Evolutionary conservation across 2,113 vertebrate species (phyloP).

Genomic region (Chitala chitala): DNA sequence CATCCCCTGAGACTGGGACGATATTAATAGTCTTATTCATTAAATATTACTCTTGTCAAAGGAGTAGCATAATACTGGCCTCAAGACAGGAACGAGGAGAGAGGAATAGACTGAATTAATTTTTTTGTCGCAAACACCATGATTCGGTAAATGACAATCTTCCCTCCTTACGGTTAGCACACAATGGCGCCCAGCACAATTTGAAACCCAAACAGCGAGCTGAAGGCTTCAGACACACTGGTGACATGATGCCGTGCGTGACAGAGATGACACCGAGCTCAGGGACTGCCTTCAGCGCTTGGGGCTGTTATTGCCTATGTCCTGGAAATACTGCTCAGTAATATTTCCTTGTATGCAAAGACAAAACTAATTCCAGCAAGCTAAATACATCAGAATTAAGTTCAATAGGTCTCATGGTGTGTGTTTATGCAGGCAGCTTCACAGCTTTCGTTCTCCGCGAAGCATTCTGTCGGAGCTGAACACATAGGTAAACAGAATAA

Average conservation of each 20-base stretch:
- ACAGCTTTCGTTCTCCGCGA: not conserved
- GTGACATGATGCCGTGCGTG: not conserved
- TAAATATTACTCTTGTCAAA: constrained; percentile 97
- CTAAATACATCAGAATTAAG: constrained; percentile 3
- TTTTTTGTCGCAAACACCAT: constrained; percentile 86
- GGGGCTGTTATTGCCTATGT: not conserved
- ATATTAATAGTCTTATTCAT: constrained; percentile 96
- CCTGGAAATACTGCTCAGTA: not conserved
- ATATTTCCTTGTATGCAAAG: constrained; percentile 16
- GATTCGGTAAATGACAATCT: constrained; percentile 89
- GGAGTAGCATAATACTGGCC: constrained; percentile 93
- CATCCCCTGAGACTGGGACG: constrained; percentile 79
- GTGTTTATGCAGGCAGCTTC: not conserved
- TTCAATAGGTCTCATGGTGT: constrained; percentile 11
- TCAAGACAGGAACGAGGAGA: constrained; percentile 84
- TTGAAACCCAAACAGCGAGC: constrained; percentile 84
- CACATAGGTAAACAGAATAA: not conserved
- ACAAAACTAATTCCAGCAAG: constrained; percentile 9
- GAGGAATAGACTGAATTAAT: constrained; percentile 90
- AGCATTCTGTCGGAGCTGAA: not conserved
- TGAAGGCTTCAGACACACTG: constrained; percentile 25
- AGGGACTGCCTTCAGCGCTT: not conserved
- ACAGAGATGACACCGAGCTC: not conserved
- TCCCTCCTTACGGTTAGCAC: constrained; percentile 76
- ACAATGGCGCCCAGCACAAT: constrained; percentile 87